These are phyloP conservation scores for Perizoma affinitatum DNA, from an alignment of 2,888 invertebrate genomes.

Conservation along the genomic window DNA sequence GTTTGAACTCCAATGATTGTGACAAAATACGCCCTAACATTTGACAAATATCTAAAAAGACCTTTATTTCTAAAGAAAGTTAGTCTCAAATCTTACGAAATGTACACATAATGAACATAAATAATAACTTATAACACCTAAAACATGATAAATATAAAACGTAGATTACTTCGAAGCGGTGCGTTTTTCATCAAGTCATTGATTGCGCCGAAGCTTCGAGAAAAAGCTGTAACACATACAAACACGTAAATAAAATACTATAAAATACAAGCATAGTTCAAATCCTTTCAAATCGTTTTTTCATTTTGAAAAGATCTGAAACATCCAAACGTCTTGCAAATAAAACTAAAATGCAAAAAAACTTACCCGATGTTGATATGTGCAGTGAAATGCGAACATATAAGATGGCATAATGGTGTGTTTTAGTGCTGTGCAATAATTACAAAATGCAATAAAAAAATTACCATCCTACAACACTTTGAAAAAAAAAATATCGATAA, in stretches of 20 bases:
- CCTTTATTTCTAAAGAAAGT: constrained; percentile 9
- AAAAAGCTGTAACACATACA: constrained; percentile 68
- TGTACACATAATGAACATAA: constrained; percentile 18
- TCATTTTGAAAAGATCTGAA: constrained; percentile 36
- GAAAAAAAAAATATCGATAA: constrained; percentile 24
- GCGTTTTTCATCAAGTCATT: constrained; percentile 48
- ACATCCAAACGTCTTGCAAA: constrained; percentile 39
- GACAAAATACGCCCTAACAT: constrained; percentile 12
- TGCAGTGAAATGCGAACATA: constrained; percentile 46
- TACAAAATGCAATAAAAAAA: constrained; percentile 17
- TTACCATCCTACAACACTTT: constrained; percentile 34
- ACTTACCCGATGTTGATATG: constrained; percentile 60
- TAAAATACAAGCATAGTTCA: constrained; percentile 15
- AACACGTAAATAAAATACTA: constrained; percentile 25
- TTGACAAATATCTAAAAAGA: constrained; percentile 7
- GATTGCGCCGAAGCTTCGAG: constrained; percentile 76
- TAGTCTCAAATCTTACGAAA: constrained; percentile 27
- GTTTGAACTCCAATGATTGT: constrained; percentile 3
- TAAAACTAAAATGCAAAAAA: constrained; percentile 43
- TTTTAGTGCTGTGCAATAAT: constrained; percentile 36
- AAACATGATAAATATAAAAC: constrained; percentile 23
- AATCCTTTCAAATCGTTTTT: constrained; percentile 8
- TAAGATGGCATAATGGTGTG: constrained; percentile 38
- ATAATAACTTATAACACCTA: constrained; percentile 5
- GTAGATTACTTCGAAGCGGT: constrained; percentile 42